These are phyloP conservation scores for Oreonectes daqikongensis DNA, from an alignment of 2,797 vertebrate species.

Conservation along the genomic window DNA sequence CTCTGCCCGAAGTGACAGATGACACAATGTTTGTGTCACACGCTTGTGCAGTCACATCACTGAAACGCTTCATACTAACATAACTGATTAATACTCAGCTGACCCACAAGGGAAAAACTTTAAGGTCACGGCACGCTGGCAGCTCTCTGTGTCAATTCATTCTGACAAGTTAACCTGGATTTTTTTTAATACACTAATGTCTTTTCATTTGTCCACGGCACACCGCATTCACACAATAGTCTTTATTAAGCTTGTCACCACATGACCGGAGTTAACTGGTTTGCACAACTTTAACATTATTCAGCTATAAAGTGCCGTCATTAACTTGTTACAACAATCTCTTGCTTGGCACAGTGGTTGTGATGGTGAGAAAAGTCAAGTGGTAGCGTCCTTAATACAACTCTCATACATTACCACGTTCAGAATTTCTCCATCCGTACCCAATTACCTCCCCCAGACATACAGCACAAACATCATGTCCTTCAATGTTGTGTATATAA, in stretches of 20 bases:
- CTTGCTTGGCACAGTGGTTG: neutral
- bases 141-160: neutral
- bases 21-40: conserved; percentile 68
- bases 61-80: neutral
- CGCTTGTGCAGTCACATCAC: conserved; percentile 44
- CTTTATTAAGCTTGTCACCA: neutral
- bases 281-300: neutral
- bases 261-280: neutral
- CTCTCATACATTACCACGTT: neutral
- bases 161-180: conserved; percentile 14
- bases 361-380: neutral
- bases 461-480: conserved; percentile 17
- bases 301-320: neutral
- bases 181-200: neutral
- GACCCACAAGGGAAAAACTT: conserved; percentile 10
- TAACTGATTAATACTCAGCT: conserved; percentile 19
- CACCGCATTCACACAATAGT: neutral
- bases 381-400: neutral
- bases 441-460: neutral
- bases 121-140: conserved; percentile 14
- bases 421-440: neutral
- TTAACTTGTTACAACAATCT: neutral
- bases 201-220: neutral
- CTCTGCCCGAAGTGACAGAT: conserved; percentile 71
- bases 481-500: conserved; percentile 20